phyloP scores from a whole-genome alignment of 1,140 invertebrate genomes.

The Scaptomyza montana region DNA sequence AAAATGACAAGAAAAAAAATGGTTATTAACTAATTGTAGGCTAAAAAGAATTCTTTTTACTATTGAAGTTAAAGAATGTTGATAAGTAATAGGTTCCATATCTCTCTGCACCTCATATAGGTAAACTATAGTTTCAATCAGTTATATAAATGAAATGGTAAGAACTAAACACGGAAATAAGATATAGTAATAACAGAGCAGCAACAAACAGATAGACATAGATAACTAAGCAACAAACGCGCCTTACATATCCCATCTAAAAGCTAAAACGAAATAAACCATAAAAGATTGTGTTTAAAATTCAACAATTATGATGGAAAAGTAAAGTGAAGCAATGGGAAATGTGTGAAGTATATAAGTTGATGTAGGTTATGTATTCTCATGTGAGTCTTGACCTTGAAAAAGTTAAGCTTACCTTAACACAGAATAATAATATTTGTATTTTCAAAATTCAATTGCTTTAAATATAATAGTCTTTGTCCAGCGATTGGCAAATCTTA shows the following conservation, averaged over 20 bases:
- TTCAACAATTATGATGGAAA: no score
- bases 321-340: no score
- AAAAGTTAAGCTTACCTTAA: not conserved
- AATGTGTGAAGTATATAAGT: no score
- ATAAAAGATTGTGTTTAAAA: not conserved
- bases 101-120: slow-evolving; percentile 8
- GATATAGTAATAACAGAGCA: slow-evolving; percentile 40
- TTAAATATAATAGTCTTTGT: no score
- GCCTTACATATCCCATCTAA: slow-evolving; percentile 23
- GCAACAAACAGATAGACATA: slow-evolving; percentile 4
- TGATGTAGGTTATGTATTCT: no score
- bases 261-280: not conserved
- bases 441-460: not conserved
- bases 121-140: slow-evolving; percentile 30
- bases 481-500: no score
- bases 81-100: no score
- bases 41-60: no score
- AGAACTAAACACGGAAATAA: slow-evolving; percentile 25
- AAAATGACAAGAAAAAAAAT: not conserved
- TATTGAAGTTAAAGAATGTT: not conserved
- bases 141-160: slow-evolving; percentile 22
- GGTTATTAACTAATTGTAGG: no score
- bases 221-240: slow-evolving; percentile 15
- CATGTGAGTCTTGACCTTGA: not conserved
- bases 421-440: not conserved